These are phyloP conservation scores for Spheniscus mendiculus DNA, from an alignment of 2,113 vertebrate species.

Conservation along the genomic window DNA sequence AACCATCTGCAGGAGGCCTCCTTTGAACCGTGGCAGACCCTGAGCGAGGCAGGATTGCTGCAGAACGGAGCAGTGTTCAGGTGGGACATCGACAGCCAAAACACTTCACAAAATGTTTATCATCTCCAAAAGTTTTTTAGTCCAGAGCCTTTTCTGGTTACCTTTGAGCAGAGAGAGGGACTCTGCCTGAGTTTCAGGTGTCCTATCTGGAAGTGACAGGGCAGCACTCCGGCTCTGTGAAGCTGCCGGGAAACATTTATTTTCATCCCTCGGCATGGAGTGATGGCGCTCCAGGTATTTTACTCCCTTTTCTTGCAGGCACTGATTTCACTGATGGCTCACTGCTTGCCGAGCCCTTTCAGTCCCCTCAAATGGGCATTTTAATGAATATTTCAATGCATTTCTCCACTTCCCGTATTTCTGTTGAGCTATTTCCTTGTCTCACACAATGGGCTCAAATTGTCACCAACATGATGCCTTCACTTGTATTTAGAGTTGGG, in stretches of 20 bases:
- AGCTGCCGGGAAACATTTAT: background rate
- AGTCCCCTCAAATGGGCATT: background rate
- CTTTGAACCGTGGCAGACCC: accelerated
- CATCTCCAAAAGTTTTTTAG: background rate
- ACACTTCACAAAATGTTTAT: too few relatives aligned
- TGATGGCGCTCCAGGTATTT: background rate
- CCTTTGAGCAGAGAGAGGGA: background rate
- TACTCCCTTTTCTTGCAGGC: background rate
- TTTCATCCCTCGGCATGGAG: accelerated
- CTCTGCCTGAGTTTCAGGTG: too few relatives aligned
- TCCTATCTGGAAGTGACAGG: background rate
- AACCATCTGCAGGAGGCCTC: background rate
- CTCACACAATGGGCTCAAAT: background rate
- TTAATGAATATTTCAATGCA: background rate
- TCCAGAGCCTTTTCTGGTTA: background rate
- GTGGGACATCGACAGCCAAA: background rate
- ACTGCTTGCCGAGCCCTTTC: background rate
- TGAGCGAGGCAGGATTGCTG: background rate
- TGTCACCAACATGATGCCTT: accelerated
- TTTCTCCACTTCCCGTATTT: background rate
- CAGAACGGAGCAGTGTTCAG: accelerated
- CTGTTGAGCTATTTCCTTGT: background rate
- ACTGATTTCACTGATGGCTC: background rate
- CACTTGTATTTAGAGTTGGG: background rate
- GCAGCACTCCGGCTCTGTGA: background rate